Base-by-base conservation (phyloP, 2,113 vertebrate species). In the Morphnarchus princeps region DNA sequence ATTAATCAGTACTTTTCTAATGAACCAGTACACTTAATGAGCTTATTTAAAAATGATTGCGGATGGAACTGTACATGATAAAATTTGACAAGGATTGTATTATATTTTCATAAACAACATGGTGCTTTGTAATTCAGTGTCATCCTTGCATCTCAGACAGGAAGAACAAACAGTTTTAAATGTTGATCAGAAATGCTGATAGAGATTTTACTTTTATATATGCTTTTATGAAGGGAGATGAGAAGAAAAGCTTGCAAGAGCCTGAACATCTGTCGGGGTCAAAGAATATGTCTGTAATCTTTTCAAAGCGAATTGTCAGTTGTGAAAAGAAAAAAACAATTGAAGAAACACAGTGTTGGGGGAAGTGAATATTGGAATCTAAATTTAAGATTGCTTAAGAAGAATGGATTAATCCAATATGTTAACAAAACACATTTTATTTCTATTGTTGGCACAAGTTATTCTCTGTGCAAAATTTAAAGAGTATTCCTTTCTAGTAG, bases 141-240 rank as follows among this genome's bases (percentile, higher is more conserved):
- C 78, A 77, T 83, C 24, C 19, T 88, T 55, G 22, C 69, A 40
- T 63, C 54, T 89, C 18, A 22, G 82, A 70, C 49, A 38, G 63
- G 71, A 91, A 90, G 85, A 93, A n/a, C 52, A 66, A 90, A 84
- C 52, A 85, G 49, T 91, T 95, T 77, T 96, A 97, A 97, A 86
- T 7, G 7, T 58, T 77, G 59, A 96, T 95, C 95, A 96, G 78
- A 96, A 96, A 84, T 92, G 52, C 55, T 67, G 73, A 57, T 91
- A 81, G 79, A 91, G 21, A 32, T 83, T 95, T 93, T 79, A 43
- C 43, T 93, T 84, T 78, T 65, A 59, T 58, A 58, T 87, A 20
- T 36, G 49, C 34, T 95, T 89, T 96, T 83, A 77, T 86, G 61
- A 87, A 78, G 55, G 67, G 79, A 87, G 82, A 90, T 90, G 73